phyloP scores from a whole-genome alignment of 2,113 vertebrate species.

The Elachura formosa region DNA sequence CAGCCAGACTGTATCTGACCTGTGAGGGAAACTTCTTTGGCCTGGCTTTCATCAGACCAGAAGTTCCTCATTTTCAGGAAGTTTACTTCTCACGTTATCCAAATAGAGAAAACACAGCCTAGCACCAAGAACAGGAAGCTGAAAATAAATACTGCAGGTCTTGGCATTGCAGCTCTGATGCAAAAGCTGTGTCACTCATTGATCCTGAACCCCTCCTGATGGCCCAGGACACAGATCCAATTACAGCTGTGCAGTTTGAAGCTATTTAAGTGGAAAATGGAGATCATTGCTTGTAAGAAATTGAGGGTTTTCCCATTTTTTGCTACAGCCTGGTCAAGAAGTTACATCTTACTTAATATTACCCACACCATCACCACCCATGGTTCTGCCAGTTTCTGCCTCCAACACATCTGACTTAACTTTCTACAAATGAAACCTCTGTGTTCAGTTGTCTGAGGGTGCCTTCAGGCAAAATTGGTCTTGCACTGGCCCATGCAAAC shows the following conservation, averaged over 20 bases:
- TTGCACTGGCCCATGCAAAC: neutral
- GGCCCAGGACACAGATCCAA: neutral
- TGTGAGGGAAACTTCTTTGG: neutral
- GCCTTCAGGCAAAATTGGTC: neutral
- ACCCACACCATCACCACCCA: neutral
- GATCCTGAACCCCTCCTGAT: neutral
- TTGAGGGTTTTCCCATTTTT: neutral
- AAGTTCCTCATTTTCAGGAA: neutral
- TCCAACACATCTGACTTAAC: neutral
- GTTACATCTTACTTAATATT: neutral
- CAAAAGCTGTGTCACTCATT: neutral
- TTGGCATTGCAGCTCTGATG: neutral
- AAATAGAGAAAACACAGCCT: neutral
- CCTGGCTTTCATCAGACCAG: neutral
- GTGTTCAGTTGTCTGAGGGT: neutral
- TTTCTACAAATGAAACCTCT: neutral
- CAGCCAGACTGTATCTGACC: neutral
- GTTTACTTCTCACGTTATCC: neutral
- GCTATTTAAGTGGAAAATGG: neutral
- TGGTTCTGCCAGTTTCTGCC: fast-evolving
- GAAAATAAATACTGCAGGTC: neutral
- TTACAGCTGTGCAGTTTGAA: neutral
- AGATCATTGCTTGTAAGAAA: neutral
- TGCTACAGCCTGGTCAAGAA: neutral
- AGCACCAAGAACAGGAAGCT: neutral